A percentile compares a stretch with the other conserved stretches of the same genome.
Conservation (phyloP, 1,140 invertebrate species). For the Branchinecta lynchi region DNA sequence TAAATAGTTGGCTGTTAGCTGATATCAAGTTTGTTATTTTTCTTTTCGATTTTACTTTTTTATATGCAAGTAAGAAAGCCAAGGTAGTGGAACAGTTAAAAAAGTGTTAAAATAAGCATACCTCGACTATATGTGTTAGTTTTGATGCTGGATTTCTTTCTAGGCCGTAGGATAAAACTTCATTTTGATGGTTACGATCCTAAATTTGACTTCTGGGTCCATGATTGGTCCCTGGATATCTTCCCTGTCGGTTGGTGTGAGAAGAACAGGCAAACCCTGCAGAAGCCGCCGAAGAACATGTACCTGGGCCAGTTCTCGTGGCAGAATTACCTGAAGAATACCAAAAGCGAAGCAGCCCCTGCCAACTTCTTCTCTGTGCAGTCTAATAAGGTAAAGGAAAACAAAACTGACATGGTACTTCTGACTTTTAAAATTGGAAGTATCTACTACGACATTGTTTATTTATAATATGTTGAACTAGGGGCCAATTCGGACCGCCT, state of each 20-base stretch:
- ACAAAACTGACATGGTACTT: slow-evolving; percentile 34
- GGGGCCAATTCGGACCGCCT: too few relatives aligned
- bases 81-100: too few relatives aligned
- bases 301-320: slow-evolving; percentile 52
- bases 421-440: slow-evolving; percentile 22
- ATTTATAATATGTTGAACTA: too few relatives aligned
- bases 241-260: slow-evolving; percentile 89
- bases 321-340: slow-evolving; percentile 63
- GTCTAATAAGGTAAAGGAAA: slow-evolving; percentile 23
- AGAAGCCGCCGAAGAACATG: slow-evolving; percentile 51
- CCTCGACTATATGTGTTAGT: too few relatives aligned
- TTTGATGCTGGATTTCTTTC: slow-evolving; percentile 17
- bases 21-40: too few relatives aligned
- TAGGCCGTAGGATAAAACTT: slow-evolving; percentile 61
- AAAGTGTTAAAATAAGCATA: too few relatives aligned
- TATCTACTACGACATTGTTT: too few relatives aligned
- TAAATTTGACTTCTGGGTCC: slow-evolving; percentile 84
- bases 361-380: slow-evolving; percentile 47
- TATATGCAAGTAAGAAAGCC: too few relatives aligned
- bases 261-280: slow-evolving; percentile 51
- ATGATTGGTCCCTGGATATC: slow-evolving; percentile 73
- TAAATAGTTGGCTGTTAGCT: too few relatives aligned
- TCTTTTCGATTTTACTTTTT: too few relatives aligned
- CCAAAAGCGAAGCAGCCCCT: slow-evolving; percentile 58
- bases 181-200: slow-evolving; percentile 85